Percentiles rank a stretch among this genome's conserved stretches.
phyloP scores from a whole-genome alignment of 2,888 invertebrate species.

The Dicranocentrus wangi region DNA sequence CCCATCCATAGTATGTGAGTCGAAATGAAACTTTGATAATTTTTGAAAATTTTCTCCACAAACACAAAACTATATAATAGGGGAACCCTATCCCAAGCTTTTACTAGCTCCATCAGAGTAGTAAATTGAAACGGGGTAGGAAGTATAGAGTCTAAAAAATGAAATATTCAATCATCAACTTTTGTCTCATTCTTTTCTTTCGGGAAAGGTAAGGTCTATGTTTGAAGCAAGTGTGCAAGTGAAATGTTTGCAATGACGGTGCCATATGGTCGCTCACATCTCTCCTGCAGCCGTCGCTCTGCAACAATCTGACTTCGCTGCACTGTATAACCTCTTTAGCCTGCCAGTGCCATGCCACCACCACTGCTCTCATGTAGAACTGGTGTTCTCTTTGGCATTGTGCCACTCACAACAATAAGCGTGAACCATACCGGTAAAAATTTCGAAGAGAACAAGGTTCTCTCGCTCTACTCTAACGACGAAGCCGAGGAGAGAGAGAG shows the following conservation, averaged over 20 bases:
- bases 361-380: neutral
- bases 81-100: too few species aligned
- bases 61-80: too few species aligned
- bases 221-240: constrained; percentile 43
- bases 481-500: constrained; percentile 10
- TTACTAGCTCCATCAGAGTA: too few species aligned
- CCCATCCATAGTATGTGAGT: too few species aligned
- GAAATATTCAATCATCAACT: neutral
- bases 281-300: constrained; percentile 34
- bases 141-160: too few species aligned
- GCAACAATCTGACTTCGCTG: neutral
- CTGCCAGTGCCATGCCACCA: neutral
- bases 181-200: neutral
- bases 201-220: constrained; percentile 15
- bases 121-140: too few species aligned
- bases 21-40: too few species aligned
- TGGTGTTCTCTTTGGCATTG: constrained; percentile 58
- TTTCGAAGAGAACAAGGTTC: constrained; percentile 24
- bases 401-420: constrained; percentile 71
- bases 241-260: constrained; percentile 62
- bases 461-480: constrained; percentile 11
- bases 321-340: too few species aligned
- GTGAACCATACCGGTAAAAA: constrained; percentile 43
- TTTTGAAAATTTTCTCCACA: too few species aligned
- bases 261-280: constrained; percentile 66